These are phyloP conservation scores for Prietella phreatophila DNA, from an alignment of 2,113 vertebrate species.

Conservation along the genomic window DNA sequence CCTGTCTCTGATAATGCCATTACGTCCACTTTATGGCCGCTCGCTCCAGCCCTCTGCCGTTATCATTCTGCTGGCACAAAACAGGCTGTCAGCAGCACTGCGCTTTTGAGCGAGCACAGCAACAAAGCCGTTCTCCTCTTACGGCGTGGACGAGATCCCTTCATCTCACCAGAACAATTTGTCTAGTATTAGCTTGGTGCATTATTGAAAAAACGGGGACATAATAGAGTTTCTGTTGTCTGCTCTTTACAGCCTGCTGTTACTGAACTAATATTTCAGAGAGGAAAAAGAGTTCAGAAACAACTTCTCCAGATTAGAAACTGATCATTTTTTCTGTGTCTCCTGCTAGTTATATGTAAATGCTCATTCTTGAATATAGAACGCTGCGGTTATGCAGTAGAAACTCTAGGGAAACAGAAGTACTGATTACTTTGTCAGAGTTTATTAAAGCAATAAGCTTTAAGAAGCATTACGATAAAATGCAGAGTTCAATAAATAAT, in stretches of 20 bases:
- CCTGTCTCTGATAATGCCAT: conserved; percentile 64
- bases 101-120: conserved; percentile 33
- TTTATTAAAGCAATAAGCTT: background rate
- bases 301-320: background rate
- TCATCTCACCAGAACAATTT: conserved; percentile 41
- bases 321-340: background rate
- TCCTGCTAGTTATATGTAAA: background rate
- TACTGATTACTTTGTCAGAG: background rate
- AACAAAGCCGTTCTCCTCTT: conserved; percentile 44
- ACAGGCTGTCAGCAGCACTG: conserved; percentile 36
- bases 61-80: conserved; percentile 48
- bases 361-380: background rate
- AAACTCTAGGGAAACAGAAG: background rate
- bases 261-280: background rate
- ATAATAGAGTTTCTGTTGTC: conserved; percentile 25
- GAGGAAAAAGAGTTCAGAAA: background rate
- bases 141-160: conserved; percentile 8
- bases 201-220: conserved; percentile 28
- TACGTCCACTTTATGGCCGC: conserved; percentile 59
- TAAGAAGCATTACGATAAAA: too few relatives aligned
- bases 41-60: conserved; percentile 42
- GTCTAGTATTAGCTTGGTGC: conserved; percentile 7
- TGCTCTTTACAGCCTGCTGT: conserved; percentile 12
- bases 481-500: background rate
- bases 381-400: background rate